phyloP scores from a whole-genome alignment of 2,113 vertebrate genomes.

The Lepus europaeus region DNA sequence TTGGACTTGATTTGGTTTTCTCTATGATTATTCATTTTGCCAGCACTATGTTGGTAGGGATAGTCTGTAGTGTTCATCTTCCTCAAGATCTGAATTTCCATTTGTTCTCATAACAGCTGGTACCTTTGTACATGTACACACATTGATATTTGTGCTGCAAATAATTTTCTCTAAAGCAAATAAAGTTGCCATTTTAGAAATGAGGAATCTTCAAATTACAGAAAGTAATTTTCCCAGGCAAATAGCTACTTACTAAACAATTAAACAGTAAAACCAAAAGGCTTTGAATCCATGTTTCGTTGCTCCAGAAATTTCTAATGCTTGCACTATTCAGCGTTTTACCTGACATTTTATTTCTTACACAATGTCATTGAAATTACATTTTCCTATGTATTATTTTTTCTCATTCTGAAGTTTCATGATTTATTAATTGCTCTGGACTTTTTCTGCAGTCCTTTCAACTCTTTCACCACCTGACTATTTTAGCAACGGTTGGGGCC shows the following conservation, averaged over 20 bases:
- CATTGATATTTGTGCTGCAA: not conserved
- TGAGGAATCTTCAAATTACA: not conserved
- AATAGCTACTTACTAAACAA: not conserved
- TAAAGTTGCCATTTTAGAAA: not conserved
- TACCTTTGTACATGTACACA: not conserved
- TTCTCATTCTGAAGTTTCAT: slow-evolving; percentile 42
- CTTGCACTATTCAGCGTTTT: slow-evolving; percentile 22
- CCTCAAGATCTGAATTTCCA: not conserved
- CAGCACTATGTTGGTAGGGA: not conserved
- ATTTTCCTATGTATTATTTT: not conserved
- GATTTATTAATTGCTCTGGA: slow-evolving; percentile 62
- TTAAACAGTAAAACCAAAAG: slow-evolving; percentile 37
- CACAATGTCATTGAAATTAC: slow-evolving; percentile 33
- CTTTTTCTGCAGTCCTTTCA: slow-evolving; percentile 27
- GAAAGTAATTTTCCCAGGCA: not conserved
- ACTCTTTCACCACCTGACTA: not conserved
- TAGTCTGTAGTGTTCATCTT: not conserved
- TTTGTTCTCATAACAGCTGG: not conserved
- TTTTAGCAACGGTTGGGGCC: not conserved
- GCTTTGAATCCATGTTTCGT: not conserved
- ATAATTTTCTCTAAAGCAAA: not conserved
- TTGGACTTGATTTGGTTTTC: not conserved
- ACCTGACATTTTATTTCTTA: slow-evolving; percentile 9
- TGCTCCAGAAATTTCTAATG: not conserved
- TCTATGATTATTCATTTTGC: not conserved